Conservation (phyloP, 2,797 vertebrate genomes). For the Phrynocephalus vlangalii region DNA sequence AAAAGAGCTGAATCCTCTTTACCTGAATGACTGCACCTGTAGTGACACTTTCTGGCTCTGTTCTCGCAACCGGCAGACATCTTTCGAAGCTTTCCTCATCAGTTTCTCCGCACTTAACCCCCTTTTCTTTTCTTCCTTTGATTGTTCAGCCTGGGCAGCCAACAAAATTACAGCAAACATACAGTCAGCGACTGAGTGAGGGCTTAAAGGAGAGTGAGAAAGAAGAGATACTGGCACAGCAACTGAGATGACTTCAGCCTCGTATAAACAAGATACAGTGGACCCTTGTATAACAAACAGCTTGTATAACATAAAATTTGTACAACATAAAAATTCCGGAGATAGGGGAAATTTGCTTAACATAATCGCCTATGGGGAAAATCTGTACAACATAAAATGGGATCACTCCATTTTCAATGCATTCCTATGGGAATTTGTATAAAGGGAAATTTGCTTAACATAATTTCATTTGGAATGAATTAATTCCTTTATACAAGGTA, state of each 20-base stretch:
- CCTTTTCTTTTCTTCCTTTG: conserved; percentile 83
- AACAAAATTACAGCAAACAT: neutral
- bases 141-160: conserved; percentile 81
- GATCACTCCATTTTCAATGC: no score
- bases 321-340: no score
- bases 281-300: no score
- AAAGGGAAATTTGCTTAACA: no score
- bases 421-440: no score
- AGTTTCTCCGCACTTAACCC: conserved; percentile 82
- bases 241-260: neutral
- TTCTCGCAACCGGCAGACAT: conserved; percentile 84
- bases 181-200: neutral
- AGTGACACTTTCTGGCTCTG: conserved; percentile 85
- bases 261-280: conserved; percentile 16
- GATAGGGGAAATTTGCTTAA: no score
- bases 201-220: neutral
- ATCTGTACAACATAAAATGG: no score
- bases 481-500: no score
- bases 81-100: conserved; percentile 85
- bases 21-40: conserved; percentile 89
- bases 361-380: no score
- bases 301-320: no score
- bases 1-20: conserved; percentile 31
- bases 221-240: neutral
- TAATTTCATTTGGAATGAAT: no score